These are phyloP conservation scores for Blomia tropicalis DNA, from an alignment of 2,888 invertebrate species.

Conservation along the genomic window DNA sequence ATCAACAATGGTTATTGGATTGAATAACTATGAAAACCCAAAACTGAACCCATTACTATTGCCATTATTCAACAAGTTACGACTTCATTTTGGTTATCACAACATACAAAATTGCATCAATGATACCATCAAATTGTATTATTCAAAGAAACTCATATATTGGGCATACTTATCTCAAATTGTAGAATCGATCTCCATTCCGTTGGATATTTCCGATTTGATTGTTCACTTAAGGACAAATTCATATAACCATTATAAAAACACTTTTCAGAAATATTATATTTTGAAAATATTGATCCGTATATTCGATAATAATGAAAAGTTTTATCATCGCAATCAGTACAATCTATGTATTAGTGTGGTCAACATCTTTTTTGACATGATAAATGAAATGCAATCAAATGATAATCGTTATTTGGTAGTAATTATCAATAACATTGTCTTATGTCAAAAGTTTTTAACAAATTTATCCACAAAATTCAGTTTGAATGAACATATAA, in stretches of 20 bases:
- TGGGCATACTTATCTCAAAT: constrained; percentile 22
- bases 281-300: constrained; percentile 19
- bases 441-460: constrained; percentile 20
- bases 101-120: constrained; percentile 20
- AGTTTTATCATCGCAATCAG: constrained; percentile 6
- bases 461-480: constrained; percentile 15
- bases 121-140: constrained; percentile 4
- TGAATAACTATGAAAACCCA: not conserved
- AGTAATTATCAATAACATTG: constrained; percentile 16
- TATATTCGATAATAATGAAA: constrained; percentile 18
- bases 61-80: constrained; percentile 18
- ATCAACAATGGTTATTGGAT: not conserved
- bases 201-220: constrained; percentile 21
- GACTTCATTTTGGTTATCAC: constrained; percentile 22
- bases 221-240: constrained; percentile 8
- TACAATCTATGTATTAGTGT: constrained; percentile 23
- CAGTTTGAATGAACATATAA: constrained; percentile 20
- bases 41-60: constrained; percentile 16
- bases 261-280: constrained; percentile 14
- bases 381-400: constrained; percentile 10
- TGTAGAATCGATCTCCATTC: constrained; percentile 17
- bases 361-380: constrained; percentile 19
- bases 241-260: not conserved
- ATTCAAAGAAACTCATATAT: constrained; percentile 17
- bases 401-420: constrained; percentile 9